Conservation (phyloP, 2,888 invertebrate species). For the Melitaea athalia region DNA sequence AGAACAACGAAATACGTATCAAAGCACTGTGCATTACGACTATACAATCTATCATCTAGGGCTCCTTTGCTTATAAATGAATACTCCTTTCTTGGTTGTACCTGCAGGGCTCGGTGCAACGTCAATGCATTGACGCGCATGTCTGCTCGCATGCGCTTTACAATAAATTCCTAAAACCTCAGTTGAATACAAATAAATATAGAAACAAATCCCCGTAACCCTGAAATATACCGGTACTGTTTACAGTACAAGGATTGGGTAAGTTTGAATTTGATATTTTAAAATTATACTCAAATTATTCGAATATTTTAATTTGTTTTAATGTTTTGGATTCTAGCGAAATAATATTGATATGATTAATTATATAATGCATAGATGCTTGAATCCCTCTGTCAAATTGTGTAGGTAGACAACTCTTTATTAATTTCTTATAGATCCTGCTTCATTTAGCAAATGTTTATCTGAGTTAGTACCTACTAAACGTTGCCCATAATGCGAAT, state of each 20-base stretch:
- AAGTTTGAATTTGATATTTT: background rate
- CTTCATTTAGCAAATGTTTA: no score
- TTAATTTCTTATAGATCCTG: no score
- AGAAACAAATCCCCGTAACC: slow-evolving; percentile 7
- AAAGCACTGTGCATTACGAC: background rate
- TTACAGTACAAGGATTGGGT: background rate
- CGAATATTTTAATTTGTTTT: no score
- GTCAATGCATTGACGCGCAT: slow-evolving; percentile 31
- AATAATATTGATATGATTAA: no score
- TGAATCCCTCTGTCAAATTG: no score
- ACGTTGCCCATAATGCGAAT: background rate
- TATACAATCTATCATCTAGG: slow-evolving; percentile 4
- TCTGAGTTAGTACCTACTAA: no score
- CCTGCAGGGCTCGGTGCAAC: slow-evolving; percentile 20
- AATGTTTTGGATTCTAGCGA: no score
- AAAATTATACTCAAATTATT: background rate
- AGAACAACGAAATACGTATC: background rate
- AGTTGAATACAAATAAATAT: slow-evolving; percentile 23
- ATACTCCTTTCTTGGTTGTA: slow-evolving; percentile 18
- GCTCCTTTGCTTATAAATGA: slow-evolving; percentile 5
- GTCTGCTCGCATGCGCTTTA: slow-evolving; percentile 35
- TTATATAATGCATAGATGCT: no score
- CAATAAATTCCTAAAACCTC: slow-evolving; percentile 8
- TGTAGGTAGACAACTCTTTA: no score
- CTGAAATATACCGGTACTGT: slow-evolving; percentile 8